Evolutionary conservation across 2,113 vertebrate species (phyloP).

Genomic region (Rhinichthys klamathensis): DNA sequence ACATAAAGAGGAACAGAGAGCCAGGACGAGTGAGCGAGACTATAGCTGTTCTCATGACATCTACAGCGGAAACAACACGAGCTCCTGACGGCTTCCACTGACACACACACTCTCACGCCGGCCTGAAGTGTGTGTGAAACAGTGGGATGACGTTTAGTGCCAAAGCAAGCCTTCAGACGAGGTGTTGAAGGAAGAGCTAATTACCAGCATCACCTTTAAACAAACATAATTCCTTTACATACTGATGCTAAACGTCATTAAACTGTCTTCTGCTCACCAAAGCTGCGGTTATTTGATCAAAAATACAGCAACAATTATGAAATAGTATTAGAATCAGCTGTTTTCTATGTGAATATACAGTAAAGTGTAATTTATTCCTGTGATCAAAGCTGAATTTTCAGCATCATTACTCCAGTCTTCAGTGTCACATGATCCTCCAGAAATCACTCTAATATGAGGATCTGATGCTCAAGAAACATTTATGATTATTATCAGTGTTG

Average conservation of each 20-base stretch:
- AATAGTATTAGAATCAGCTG: background rate
- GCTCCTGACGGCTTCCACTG: background rate
- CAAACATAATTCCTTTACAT: background rate
- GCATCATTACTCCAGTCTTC: no score
- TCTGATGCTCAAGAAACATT: no score
- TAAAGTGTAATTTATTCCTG: no score
- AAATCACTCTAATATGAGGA: no score
- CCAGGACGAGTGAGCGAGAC: no score
- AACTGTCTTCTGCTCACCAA: background rate
- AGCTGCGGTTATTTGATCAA: no score
- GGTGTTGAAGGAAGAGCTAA: slow-evolving; percentile 54
- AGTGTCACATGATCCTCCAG: no score
- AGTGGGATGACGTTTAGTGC: slow-evolving; percentile 41
- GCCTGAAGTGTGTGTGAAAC: slow-evolving; percentile 19
- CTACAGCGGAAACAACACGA: background rate
- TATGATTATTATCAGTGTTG: no score
- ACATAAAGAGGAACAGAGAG: no score
- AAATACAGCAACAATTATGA: background rate
- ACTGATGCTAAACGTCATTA: background rate
- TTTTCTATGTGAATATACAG: background rate
- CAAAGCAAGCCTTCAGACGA: slow-evolving; percentile 49
- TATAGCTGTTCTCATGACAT: background rate
- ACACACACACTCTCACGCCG: background rate
- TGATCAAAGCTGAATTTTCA: no score
- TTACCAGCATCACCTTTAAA: slow-evolving; percentile 48